phyloP scores from a whole-genome alignment of 92 coral and sea anemone genomes.

The Porites cylindrica region DNA sequence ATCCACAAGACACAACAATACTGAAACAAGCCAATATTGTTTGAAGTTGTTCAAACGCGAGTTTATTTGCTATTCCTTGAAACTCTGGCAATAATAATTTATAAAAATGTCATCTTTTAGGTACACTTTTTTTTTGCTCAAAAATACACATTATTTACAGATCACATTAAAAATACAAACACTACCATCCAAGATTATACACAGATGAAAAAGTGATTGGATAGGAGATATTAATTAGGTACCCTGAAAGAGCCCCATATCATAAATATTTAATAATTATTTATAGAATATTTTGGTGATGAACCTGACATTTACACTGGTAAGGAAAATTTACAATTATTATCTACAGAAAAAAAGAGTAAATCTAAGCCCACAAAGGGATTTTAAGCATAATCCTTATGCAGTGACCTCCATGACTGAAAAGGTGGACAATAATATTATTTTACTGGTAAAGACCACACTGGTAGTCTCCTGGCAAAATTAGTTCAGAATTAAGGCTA shows the following conservation, averaged over 20 bases:
- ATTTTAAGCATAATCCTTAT: not conserved
- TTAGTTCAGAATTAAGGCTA: no score
- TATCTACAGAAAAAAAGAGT: slow-evolving; percentile 37
- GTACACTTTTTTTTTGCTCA: slow-evolving; percentile 81
- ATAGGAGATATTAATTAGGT: not conserved
- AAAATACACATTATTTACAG: slow-evolving; percentile 97
- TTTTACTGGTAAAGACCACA: no score
- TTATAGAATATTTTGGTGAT: slow-evolving; percentile 40
- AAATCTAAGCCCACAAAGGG: not conserved
- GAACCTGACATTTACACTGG: slow-evolving; percentile 39
- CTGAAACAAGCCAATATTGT: not conserved
- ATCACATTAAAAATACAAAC: slow-evolving; percentile 95
- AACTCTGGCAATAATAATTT: slow-evolving; percentile 89
- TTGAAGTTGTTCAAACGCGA: slow-evolving; percentile 52
- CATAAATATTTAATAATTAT: slow-evolving; percentile 33
- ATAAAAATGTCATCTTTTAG: slow-evolving; percentile 89
- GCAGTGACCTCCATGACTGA: not conserved
- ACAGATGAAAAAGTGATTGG: slow-evolving; percentile 42
- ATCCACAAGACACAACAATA: no score
- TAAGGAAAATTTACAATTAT: slow-evolving; percentile 41
- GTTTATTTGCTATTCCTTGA: slow-evolving; percentile 84
- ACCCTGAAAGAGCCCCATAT: slow-evolving; percentile 36
- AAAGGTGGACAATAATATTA: not conserved
- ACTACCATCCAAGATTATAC: slow-evolving; percentile 48
- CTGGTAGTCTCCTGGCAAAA: no score